Conservation (phyloP, 2,888 invertebrate genomes). For the Drepanosiphum platanoidis region DNA sequence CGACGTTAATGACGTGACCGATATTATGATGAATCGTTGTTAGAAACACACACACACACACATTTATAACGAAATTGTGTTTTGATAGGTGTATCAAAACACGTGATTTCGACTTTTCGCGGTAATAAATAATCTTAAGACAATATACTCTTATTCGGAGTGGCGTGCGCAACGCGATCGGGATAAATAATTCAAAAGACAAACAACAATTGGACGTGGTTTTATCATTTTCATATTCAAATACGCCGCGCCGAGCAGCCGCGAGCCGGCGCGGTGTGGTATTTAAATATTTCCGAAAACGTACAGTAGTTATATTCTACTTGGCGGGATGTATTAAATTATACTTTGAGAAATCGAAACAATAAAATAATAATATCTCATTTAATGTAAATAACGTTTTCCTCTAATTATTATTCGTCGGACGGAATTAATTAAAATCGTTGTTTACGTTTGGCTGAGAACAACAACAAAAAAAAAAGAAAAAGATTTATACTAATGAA, state of each 20-base stretch:
- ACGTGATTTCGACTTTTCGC: no score
- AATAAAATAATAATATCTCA: background rate
- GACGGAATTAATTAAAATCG: conserved; percentile 18
- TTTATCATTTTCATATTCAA: conserved; percentile 28
- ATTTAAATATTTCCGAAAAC: background rate
- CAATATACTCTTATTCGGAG: background rate
- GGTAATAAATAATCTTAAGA: no score
- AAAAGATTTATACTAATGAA: background rate
- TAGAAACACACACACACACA: background rate
- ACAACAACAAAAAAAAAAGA: no score
- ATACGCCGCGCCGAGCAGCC: background rate
- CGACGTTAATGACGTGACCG: background rate
- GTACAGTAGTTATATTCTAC: background rate
- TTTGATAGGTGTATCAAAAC: no score
- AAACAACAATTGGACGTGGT: conserved; percentile 6
- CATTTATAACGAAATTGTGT: no score
- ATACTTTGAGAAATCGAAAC: background rate
- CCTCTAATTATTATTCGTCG: background rate
- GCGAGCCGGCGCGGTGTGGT: background rate
- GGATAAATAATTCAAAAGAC: conserved; percentile 15
- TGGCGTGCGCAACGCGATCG: background rate
- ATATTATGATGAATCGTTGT: background rate
- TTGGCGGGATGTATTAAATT: background rate
- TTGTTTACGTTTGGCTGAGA: background rate
- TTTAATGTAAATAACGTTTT: background rate